Percentiles rank a stretch among this genome's conserved stretches.
These are phyloP conservation scores for Eumerus sabulonum DNA, from an alignment of 2,888 invertebrate genomes.

Conservation along the genomic window DNA sequence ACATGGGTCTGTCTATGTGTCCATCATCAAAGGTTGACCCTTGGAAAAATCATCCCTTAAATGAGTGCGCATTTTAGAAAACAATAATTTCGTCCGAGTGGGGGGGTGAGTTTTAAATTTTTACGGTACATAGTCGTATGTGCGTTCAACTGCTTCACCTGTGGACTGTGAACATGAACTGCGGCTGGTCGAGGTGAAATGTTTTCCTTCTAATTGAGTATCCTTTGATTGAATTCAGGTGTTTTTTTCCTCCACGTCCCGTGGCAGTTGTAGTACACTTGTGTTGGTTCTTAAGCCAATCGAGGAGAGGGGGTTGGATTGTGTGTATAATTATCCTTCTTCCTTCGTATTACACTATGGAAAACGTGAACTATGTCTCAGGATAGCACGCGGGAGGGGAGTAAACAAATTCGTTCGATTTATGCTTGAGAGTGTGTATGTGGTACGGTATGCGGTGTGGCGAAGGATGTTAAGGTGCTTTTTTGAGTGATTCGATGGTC, in stretches of 20 bases:
- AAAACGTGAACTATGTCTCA: constrained; percentile 54
- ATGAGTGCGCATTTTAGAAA: constrained; percentile 67
- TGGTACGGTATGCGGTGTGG: constrained; percentile 25
- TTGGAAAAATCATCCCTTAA: constrained; percentile 63
- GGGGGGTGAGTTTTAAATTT: constrained; percentile 60
- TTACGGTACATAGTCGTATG: constrained; percentile 13
- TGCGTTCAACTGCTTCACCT: constrained; percentile 65
- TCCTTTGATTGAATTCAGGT: constrained; percentile 72
- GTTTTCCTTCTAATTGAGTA: constrained; percentile 69
- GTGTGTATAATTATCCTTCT: constrained; percentile 58
- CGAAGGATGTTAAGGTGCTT: constrained; percentile 34
- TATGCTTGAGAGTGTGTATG: constrained; percentile 21
- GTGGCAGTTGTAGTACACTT: constrained; percentile 42
- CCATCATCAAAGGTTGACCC: constrained; percentile 57
- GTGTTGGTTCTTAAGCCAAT: constrained; percentile 46
- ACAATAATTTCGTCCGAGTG: constrained; percentile 57
- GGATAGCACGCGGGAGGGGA: too few relatives aligned
- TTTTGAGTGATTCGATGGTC: constrained; percentile 60
- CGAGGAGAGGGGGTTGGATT: constrained; percentile 51
- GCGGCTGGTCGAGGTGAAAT: constrained; percentile 50
- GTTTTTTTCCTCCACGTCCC: constrained; percentile 64
- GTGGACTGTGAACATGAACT: constrained; percentile 28
- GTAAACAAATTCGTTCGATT: constrained; percentile 58
- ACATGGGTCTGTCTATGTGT: constrained; percentile 45
- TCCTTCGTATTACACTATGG: too few relatives aligned